Evolutionary conservation across 92 coral and sea anemone species (phyloP).

Genomic region (Virgularia gustaviana): DNA sequence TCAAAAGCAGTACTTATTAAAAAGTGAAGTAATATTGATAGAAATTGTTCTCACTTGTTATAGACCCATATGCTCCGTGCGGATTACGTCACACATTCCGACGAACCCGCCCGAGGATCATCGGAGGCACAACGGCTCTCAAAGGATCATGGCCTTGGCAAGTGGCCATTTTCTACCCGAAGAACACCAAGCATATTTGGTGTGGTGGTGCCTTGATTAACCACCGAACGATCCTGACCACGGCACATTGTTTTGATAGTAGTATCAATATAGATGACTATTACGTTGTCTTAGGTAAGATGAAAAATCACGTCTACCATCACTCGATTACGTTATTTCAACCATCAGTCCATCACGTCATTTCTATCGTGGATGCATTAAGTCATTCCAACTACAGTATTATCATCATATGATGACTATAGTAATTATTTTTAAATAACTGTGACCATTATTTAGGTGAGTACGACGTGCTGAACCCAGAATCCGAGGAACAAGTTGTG

Average conservation of each 20-base stretch:
- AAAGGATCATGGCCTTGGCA: constrained; percentile 63
- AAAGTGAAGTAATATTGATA: too few relatives aligned
- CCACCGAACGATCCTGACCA: constrained; percentile 18
- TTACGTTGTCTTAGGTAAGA: constrained; percentile 21
- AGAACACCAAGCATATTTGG: constrained; percentile 3
- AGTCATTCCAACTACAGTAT: background rate
- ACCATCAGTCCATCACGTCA: background rate
- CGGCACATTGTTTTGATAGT: constrained; percentile 28
- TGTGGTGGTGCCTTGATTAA: constrained; percentile 28
- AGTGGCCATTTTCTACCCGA: constrained; percentile 36
- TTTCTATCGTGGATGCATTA: background rate
- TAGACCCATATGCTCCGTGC: constrained; percentile 30
- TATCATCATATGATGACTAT: background rate
- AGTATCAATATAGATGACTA: background rate
- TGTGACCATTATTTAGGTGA: constrained; percentile 28
- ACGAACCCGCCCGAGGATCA: constrained; percentile 35
- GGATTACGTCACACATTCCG: constrained; percentile 17
- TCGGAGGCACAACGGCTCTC: constrained; percentile 53
- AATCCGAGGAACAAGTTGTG: constrained; percentile 8
- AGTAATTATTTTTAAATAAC: too few relatives aligned
- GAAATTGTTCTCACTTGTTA: too few relatives aligned
- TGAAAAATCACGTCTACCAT: background rate
- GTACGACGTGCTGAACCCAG: constrained; percentile 9
- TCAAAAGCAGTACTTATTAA: too few relatives aligned
- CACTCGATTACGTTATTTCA: background rate